phyloP scores from a whole-genome alignment of 1,140 invertebrate genomes.

The Psix sp. region DNA sequence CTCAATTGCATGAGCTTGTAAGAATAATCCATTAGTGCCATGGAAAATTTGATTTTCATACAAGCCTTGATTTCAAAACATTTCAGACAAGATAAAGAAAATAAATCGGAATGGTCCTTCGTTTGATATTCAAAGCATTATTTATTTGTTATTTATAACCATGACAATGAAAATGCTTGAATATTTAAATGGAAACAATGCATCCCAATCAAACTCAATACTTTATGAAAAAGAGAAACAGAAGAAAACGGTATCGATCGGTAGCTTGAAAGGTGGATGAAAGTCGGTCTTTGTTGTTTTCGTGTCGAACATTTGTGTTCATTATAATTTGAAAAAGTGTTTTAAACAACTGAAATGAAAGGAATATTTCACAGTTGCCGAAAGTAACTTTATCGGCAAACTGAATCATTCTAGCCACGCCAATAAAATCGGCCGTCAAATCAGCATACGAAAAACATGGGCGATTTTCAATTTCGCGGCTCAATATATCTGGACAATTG shows the following conservation, averaged over 20 bases:
- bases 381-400: neutral
- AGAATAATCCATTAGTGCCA: no score
- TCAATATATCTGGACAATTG: neutral
- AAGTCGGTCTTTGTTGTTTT: constrained; percentile 14
- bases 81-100: no score
- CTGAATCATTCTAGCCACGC: constrained; percentile 4
- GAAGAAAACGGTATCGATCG: constrained; percentile 9
- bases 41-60: no score
- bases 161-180: neutral
- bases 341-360: neutral
- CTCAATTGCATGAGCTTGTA: no score
- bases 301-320: constrained; percentile 16
- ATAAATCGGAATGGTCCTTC: no score
- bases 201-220: constrained; percentile 3
- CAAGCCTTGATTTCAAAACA: no score
- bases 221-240: constrained; percentile 2
- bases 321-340: neutral
- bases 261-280: constrained; percentile 7
- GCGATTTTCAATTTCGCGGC: constrained; percentile 15
- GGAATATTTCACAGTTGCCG: neutral
- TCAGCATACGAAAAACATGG: constrained; percentile 15
- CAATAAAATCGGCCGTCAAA: constrained; percentile 18
- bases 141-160: no score
- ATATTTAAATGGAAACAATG: constrained; percentile 6
- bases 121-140: no score